A percentile compares a stretch with the other conserved stretches of the same genome.
phyloP scores from a whole-genome alignment of 2,113 vertebrate species.

The Coracopsis vasa region DNA sequence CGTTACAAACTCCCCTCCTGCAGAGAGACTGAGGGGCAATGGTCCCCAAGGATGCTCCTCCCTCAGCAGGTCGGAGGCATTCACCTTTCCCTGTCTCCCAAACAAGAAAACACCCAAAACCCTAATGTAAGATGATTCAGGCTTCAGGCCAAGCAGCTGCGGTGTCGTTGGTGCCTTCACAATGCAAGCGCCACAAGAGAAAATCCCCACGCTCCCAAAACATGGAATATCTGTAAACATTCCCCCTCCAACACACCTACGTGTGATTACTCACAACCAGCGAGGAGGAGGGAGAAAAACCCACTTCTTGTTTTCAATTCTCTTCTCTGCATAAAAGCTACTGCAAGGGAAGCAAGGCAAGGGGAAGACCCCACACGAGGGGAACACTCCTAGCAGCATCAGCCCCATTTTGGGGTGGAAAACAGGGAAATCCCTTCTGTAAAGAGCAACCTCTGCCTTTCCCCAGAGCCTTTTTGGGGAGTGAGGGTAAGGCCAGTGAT shows the following conservation, averaged over 20 bases:
- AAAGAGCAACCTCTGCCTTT: neutral
- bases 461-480: neutral
- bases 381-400: neutral
- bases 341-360: neutral
- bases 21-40: accelerated
- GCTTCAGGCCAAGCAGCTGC: neutral
- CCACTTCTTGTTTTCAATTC: neutral
- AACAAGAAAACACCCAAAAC: neutral
- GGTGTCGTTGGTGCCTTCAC: neutral
- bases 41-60: neutral
- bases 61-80: no score
- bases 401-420: neutral
- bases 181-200: neutral
- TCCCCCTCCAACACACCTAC: slow-evolving; percentile 11
- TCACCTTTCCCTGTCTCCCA: neutral
- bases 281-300: neutral
- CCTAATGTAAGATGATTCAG: accelerated
- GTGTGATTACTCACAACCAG: neutral
- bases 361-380: neutral
- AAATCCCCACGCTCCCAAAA: neutral
- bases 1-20: accelerated
- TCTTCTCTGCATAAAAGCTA: neutral
- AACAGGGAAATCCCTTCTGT: neutral
- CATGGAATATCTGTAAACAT: neutral
- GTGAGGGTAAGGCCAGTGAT: accelerated